These are phyloP conservation scores for Bufo gargarizans DNA, from an alignment of 2,113 vertebrate species.

Conservation along the genomic window DNA sequence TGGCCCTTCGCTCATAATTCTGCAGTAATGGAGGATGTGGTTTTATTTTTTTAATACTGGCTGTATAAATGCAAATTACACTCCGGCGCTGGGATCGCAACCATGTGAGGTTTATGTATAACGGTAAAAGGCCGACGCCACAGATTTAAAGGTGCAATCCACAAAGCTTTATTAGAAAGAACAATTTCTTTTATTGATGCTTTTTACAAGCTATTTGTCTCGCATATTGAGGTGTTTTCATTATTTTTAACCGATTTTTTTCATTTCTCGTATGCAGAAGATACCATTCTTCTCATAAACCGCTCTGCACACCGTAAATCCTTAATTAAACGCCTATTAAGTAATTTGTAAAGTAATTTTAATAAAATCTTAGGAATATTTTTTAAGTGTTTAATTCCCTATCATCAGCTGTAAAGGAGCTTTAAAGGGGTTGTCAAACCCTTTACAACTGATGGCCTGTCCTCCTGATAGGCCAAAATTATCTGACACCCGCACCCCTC, in stretches of 20 bases:
- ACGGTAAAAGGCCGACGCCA: slow-evolving; percentile 39
- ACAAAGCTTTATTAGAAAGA: slow-evolving; percentile 29
- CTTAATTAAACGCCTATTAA: slow-evolving; percentile 49
- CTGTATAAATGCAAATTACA: slow-evolving; percentile 42
- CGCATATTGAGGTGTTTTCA: slow-evolving; percentile 5
- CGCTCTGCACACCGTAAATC: not conserved
- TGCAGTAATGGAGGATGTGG: not conserved
- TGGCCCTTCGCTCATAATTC: not conserved
- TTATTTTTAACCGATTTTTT: slow-evolving; percentile 33
- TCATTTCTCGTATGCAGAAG: not conserved
- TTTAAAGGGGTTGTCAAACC: too few species aligned
- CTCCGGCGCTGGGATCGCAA: not conserved
- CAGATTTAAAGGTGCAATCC: slow-evolving; percentile 50
- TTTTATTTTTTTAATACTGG: slow-evolving; percentile 1
- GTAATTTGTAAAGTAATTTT: slow-evolving; percentile 35
- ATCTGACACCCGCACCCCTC: too few species aligned
- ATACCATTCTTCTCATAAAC: slow-evolving; percentile 41
- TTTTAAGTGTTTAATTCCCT: slow-evolving; percentile 29
- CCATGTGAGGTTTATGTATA: slow-evolving; percentile 34
- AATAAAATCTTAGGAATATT: slow-evolving; percentile 10
- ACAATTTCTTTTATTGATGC: slow-evolving; percentile 54
- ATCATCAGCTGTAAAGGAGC: not conserved
- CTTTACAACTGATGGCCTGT: too few species aligned
- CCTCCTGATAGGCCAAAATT: too few species aligned
- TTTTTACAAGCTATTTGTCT: slow-evolving; percentile 12